Percentiles rank a stretch among this genome's conserved stretches.
phyloP scores from a whole-genome alignment of 2,888 invertebrate species.

The Phasia obesa region DNA sequence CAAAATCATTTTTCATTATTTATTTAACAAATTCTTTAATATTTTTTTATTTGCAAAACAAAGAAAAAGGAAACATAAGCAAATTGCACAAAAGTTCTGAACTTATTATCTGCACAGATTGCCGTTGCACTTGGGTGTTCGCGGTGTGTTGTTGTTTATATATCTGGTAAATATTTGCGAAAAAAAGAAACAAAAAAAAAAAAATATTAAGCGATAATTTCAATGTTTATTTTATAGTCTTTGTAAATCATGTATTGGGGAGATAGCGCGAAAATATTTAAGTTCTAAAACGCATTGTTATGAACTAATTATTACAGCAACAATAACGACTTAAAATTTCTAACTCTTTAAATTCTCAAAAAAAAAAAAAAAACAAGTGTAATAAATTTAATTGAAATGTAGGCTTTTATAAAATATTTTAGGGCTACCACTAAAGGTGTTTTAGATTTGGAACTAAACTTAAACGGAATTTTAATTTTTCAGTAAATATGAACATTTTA shows the following conservation, averaged over 20 bases:
- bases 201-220: slow-evolving; percentile 43
- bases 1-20: slow-evolving; percentile 11
- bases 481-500: too few species aligned
- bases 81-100: background rate
- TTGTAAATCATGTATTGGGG: slow-evolving; percentile 32
- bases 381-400: too few species aligned
- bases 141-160: slow-evolving; percentile 41
- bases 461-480: too few species aligned
- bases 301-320: background rate
- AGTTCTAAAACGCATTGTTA: background rate
- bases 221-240: slow-evolving; percentile 61
- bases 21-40: slow-evolving; percentile 21
- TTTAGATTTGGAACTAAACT: too few species aligned
- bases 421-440: too few species aligned
- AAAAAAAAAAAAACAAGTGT: too few species aligned
- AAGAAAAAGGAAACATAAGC: background rate
- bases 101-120: background rate
- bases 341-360: background rate
- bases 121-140: slow-evolving; percentile 60
- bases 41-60: slow-evolving; percentile 15
- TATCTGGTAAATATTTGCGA: background rate
- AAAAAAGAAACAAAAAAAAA: background rate
- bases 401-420: too few species aligned
- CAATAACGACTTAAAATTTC: background rate
- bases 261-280: slow-evolving; percentile 24